These are phyloP conservation scores for Phenganax marumi DNA, from an alignment of 92 coral and sea anemone genomes.

Conservation along the genomic window DNA sequence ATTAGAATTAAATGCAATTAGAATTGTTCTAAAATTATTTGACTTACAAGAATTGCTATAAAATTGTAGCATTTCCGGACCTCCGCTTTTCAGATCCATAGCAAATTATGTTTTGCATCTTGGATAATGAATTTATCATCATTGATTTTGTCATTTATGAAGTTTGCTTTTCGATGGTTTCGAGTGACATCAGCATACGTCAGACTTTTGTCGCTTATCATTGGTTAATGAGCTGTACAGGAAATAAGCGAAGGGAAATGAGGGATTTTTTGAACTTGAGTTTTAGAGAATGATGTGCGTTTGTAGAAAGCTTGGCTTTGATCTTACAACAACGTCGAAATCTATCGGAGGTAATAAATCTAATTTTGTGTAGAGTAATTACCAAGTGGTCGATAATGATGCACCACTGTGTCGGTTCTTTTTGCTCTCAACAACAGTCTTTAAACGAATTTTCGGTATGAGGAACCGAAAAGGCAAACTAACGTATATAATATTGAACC, in stretches of 20 bases:
- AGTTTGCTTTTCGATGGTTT: background rate
- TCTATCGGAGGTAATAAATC: conserved; percentile 44
- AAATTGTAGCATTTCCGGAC: background rate
- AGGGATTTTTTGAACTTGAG: conserved; percentile 17
- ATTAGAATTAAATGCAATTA: too few relatives aligned
- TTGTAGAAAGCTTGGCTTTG: conserved; percentile 29
- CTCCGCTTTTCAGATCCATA: background rate
- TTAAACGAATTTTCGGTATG: conserved; percentile 33
- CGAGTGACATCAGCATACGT: conserved; percentile 23
- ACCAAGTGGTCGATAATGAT: conserved; percentile 39
- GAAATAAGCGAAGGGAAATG: conserved; percentile 38
- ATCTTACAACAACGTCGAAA: conserved; percentile 8
- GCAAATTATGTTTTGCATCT: background rate
- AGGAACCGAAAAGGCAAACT: conserved; percentile 35
- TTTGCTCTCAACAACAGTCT: conserved; percentile 16
- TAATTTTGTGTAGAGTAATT: conserved; percentile 29
- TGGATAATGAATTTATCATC: too few relatives aligned
- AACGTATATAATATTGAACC: conserved; percentile 23
- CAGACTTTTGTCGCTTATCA: background rate
- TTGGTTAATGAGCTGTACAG: conserved; percentile 19
- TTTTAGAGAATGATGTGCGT: conserved; percentile 6
- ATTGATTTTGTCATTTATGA: background rate
- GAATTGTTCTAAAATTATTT: too few relatives aligned
- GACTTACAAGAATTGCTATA: background rate
- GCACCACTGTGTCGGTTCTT: conserved; percentile 45